phyloP scores from a whole-genome alignment of 2,113 vertebrate species.

The Dolichallabes microphthalmus region DNA sequence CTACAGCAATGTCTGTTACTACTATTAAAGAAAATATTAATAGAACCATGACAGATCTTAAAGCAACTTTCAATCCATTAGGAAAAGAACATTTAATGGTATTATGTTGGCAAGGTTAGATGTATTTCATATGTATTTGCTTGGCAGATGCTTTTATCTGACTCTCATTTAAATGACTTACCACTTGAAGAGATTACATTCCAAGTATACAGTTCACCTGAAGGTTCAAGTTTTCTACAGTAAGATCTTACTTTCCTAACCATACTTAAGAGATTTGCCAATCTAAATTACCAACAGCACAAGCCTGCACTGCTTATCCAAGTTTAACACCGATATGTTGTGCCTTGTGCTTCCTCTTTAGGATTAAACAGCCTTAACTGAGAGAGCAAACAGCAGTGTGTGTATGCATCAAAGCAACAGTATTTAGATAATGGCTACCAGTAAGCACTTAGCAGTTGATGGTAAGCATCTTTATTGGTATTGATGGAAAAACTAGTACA shows the following conservation, averaged over 20 bases:
- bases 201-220: not conserved
- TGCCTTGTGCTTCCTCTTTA: not conserved
- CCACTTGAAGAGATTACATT: not conserved
- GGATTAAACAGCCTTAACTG: slow-evolving; percentile 19
- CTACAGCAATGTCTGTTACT: not conserved
- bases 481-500: slow-evolving; percentile 12
- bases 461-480: slow-evolving; percentile 1
- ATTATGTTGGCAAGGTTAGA: not conserved
- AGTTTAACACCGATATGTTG: slow-evolving; percentile 10
- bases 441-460: slow-evolving; percentile 19
- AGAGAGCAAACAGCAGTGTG: slow-evolving; percentile 11
- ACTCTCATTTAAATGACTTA: not conserved
- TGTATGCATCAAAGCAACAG: not conserved
- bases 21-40: not conserved
- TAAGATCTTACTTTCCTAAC: not conserved
- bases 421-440: slow-evolving; percentile 20
- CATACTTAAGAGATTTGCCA: not conserved
- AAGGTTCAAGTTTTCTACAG: not conserved
- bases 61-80: not conserved
- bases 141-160: not conserved
- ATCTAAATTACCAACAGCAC: slow-evolving; percentile 20
- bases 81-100: not conserved
- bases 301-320: slow-evolving; percentile 18
- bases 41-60: not conserved
- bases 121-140: not conserved